Base-by-base conservation (phyloP, 2,888 invertebrate genomes). In the Tribolium freemani region DNA sequence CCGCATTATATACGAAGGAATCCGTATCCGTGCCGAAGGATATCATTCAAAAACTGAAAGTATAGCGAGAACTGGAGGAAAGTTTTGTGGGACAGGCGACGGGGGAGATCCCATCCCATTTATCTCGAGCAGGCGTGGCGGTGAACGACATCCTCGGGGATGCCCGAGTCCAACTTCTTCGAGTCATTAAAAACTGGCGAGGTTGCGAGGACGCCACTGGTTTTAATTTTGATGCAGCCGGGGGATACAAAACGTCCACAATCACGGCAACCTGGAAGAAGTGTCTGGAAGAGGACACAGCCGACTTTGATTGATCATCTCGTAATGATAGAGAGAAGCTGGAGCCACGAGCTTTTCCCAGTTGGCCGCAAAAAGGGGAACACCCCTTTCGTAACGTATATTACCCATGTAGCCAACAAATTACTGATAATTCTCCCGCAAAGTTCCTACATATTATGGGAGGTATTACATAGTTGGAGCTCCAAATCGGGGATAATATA, bases 271-370 rank as follows among this genome's bases (percentile, higher is more conserved):
- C 74, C 69, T 64, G 70, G 30, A 73, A 76, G 75, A 76, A 76
- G 60, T 71, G 72, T 74, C 75, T 68, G 64, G 13, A 56, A 56
- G 72, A 69, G 38, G 72, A 76, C 75, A 70, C 57, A 64, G 45
- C 57, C 20, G 77, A 78, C 79, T 77, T 79, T 79, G 79, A 79
- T 79, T 79, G 79, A 79, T 79, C 76, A 76, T 77, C 75, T 66
- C 64, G 75, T 78, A 78, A 78, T 78, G 77, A 76, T 78, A 64
- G 69, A 76, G 71, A 69, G 26, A 26, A 26, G 26, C 26, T 50
- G 50, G 57, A 38, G 44, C 44, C 66, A 46, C 46, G 11, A 20
- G 56, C 13, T 57, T 57, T 58, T 68, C 68, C 56, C 50, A 13
- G 26, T 30, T 58, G 57, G 48, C 16, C 54, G 45, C 66, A 45